Conservation (phyloP, 2,888 invertebrate genomes). For the Zaprionus obscuricornis region DNA sequence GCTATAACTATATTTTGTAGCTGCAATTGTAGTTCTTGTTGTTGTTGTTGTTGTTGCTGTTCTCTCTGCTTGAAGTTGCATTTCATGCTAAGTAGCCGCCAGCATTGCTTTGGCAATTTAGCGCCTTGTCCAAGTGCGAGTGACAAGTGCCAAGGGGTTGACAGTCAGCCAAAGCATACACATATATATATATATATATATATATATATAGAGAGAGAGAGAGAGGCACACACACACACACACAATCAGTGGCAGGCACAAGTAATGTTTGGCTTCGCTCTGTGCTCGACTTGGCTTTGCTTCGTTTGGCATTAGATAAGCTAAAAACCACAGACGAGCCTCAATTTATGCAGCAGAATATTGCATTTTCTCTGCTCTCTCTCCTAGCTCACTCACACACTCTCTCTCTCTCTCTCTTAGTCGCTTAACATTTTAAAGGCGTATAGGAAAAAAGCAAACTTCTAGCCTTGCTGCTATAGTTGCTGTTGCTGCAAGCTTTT, state of each 20-base stretch:
- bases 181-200: constrained; percentile 10
- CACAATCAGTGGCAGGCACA: constrained; percentile 1
- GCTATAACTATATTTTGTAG: constrained; percentile 11
- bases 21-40: constrained; percentile 4
- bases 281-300: too few species aligned
- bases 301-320: constrained; percentile 56
- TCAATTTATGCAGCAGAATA: constrained; percentile 58
- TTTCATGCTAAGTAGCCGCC: constrained; percentile 37
- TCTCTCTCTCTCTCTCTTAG: too few species aligned
- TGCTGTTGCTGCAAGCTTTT: constrained; percentile 39
- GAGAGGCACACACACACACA: constrained; percentile 2
- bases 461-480: neutral
- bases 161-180: constrained; percentile 16
- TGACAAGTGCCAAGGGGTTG: constrained; percentile 38
- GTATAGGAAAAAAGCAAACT: too few species aligned
- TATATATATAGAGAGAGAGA: too few species aligned
- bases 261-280: neutral
- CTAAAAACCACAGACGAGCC: constrained; percentile 43
- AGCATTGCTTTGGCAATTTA: constrained; percentile 55
- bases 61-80: too few species aligned
- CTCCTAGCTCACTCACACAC: too few species aligned
- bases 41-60: constrained; percentile 2
- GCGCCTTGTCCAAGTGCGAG: constrained; percentile 54
- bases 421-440: too few species aligned
- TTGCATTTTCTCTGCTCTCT: constrained; percentile 21